Percentiles rank a stretch among this genome's conserved stretches.
These are phyloP conservation scores for Caenorhabditis sp. DNA, from an alignment of 2,888 invertebrate genomes.

Conservation along the genomic window DNA sequence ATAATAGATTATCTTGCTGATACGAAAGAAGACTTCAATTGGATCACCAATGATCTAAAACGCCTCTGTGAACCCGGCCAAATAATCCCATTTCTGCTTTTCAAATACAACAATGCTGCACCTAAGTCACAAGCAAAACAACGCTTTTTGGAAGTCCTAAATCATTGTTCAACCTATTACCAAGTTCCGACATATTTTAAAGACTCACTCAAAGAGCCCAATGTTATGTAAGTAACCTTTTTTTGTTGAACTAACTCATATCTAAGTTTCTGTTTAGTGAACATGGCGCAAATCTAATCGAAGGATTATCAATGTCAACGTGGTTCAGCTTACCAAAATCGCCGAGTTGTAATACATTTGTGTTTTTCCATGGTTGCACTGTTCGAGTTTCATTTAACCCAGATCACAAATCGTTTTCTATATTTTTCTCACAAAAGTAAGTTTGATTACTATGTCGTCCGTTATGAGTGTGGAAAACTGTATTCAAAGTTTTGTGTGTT, in stretches of 20 bases:
- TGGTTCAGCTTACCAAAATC: not conserved
- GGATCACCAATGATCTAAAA: not conserved
- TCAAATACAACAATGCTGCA: not conserved
- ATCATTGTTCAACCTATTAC: not conserved
- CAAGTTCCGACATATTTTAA: not conserved
- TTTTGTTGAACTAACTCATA: not conserved
- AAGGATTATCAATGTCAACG: not conserved
- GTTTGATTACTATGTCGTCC: too few relatives aligned
- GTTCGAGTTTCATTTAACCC: not conserved
- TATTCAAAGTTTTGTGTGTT: too few relatives aligned
- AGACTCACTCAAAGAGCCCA: not conserved
- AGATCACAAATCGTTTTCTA: not conserved
- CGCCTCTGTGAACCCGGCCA: not conserved
- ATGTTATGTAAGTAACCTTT: not conserved
- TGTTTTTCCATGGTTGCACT: not conserved
- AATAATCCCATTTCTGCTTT: not conserved
- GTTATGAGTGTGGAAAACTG: too few relatives aligned
- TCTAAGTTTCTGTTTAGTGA: not conserved
- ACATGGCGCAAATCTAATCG: not conserved
- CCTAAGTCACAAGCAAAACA: not conserved
- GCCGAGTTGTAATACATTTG: not conserved
- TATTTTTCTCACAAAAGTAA: not conserved
- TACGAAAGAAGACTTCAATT: not conserved
- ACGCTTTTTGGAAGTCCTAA: not conserved
- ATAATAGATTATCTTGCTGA: slow-evolving; percentile 6